Base-by-base conservation (phyloP, 2,113 vertebrate genomes). In the Riparia riparia region DNA sequence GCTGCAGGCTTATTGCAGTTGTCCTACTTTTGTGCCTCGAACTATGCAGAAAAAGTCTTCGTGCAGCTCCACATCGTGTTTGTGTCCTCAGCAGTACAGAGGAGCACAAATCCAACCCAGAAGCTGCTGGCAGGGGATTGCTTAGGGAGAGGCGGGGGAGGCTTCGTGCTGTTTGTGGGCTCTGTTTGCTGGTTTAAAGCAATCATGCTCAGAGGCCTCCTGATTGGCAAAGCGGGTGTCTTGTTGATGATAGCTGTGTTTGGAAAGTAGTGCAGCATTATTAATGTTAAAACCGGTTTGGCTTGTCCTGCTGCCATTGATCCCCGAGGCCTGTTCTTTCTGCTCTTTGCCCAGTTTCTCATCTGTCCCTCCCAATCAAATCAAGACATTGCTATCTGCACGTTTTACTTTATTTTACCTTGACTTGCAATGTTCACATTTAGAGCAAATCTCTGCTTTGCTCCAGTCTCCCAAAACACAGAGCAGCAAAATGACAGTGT, bases 221-320 rank as follows among this genome's bases (percentile, higher is more conserved):
- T 93, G 96, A 94, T 95, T 97, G 96, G 96, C 97, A 96, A 94
- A 96, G 90, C 80, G 80, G 88, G 88, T 96, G 96, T 97, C 94
- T 97, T 93, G 85, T 96, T 96, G 96, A 92, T 96, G 93, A 95
- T 97, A 90, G 93, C 94, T 80, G 76, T 97, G 96, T 95, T 96
- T 97, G 97, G 95, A 97, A 96, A 96, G 96, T 94, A 93, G 86
- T 85, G 86, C 93, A 95, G 94, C 89, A 93, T 97, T 97, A 97
- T 96, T 97, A 97, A 97, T 97, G 96, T 97, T 96, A 96, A 97
- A 98, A 98, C 98, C 97, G 96, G 98, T 98, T 98, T 98, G 97
- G 97, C 98, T 97, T 95, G 98, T 98, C 98, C 92, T 95, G 92
- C 97, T 96, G 96, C 96, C 96, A 94, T 97, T 93, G 94, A 96